A percentile compares a stretch with the other conserved stretches of the same genome.
Conservation (phyloP, 1,140 invertebrate genomes). For the Drosophila saltans region DNA sequence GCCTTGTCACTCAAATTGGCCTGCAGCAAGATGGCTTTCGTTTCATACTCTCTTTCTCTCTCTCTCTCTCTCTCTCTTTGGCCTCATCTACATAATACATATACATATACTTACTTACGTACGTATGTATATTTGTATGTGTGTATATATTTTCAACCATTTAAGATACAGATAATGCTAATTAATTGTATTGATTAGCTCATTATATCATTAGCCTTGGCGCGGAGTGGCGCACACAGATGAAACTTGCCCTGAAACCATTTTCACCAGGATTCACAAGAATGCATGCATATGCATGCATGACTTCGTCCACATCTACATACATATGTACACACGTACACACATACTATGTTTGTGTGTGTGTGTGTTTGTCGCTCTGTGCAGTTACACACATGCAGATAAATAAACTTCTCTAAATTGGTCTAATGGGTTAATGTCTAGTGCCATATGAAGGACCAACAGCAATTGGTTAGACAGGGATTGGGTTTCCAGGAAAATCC, state of each 20-base stretch:
- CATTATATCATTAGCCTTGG: conserved; percentile 70
- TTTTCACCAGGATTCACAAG: conserved; percentile 33
- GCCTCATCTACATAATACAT: not conserved
- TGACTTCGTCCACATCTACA: conserved; percentile 31
- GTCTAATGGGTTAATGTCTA: not conserved
- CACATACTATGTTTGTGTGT: not conserved
- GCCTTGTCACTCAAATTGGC: conserved; percentile 5
- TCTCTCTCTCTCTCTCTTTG: not conserved
- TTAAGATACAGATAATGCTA: conserved; percentile 69
- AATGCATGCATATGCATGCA: conserved; percentile 1
- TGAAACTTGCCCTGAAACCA: conserved; percentile 45
- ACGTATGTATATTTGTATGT: not conserved
- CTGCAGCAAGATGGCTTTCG: not conserved
- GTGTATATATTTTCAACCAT: conserved; percentile 33
- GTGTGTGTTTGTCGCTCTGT: not conserved
- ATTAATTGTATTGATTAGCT: conserved; percentile 79
- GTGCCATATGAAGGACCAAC: not conserved
- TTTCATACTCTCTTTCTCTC: not conserved
- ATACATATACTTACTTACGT: too few species aligned
- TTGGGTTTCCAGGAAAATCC: not conserved
- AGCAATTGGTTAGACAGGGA: not conserved
- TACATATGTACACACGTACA: too few species aligned
- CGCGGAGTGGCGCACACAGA: conserved; percentile 24
- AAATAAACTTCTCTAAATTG: conserved; percentile 12
- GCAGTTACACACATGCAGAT: not conserved